These are phyloP conservation scores for Phyto melanocephala DNA, from an alignment of 2,888 invertebrate genomes.

Conservation along the genomic window DNA sequence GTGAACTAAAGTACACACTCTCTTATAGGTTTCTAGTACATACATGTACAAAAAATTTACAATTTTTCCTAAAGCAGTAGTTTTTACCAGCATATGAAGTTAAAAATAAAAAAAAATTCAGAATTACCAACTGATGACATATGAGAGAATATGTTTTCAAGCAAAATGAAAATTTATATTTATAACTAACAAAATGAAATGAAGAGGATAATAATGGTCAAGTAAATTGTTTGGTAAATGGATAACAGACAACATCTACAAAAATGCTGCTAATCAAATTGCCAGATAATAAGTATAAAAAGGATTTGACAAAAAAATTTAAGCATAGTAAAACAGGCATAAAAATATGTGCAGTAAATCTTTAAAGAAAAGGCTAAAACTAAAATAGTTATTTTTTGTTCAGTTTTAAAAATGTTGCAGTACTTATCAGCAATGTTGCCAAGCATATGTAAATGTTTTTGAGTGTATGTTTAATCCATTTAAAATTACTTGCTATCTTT, in stretches of 20 bases:
- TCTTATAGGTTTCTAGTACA: not conserved
- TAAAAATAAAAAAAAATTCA: conserved; percentile 17
- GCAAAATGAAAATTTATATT: conserved; percentile 68
- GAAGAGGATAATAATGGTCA: conserved; percentile 57
- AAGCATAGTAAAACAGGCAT: not conserved
- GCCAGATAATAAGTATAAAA: not conserved
- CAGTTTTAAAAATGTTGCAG: not conserved
- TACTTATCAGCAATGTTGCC: not conserved
- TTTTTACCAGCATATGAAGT: not conserved
- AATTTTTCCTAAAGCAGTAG: conserved; percentile 31
- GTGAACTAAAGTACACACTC: not conserved
- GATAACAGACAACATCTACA: conserved; percentile 7
- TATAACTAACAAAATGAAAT: conserved; percentile 59
- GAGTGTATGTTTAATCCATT: too few relatives aligned
- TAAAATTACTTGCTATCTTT: too few relatives aligned
- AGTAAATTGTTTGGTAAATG: conserved; percentile 62
- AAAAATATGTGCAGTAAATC: not conserved
- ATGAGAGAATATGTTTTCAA: conserved; percentile 51
- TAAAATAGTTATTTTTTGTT: not conserved
- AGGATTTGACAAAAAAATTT: conserved; percentile 1
- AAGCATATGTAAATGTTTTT: too few relatives aligned
- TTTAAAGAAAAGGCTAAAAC: not conserved
- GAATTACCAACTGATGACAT: conserved; percentile 68
- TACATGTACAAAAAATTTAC: conserved; percentile 50
- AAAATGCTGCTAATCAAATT: conserved; percentile 44